Conservation (phyloP, 2,113 vertebrate species). For the Eira barbara region DNA sequence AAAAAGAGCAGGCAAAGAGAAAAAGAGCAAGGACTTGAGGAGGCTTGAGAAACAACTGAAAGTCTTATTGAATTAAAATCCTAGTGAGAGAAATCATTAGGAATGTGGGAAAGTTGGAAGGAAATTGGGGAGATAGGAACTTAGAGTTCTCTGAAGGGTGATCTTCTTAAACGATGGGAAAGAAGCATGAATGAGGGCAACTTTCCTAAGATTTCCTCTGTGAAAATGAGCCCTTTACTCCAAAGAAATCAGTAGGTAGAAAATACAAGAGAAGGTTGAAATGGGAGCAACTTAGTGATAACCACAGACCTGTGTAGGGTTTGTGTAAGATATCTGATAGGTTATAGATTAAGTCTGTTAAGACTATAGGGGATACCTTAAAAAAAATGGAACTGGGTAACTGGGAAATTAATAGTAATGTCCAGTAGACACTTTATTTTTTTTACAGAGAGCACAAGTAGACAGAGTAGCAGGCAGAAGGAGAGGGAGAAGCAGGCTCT, state of each 20-base stretch:
- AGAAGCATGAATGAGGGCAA: neutral
- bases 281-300: neutral
- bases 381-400: neutral
- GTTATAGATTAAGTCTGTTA: neutral
- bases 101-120: neutral
- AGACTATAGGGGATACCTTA: neutral
- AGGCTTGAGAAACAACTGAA: neutral
- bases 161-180: neutral
- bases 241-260: neutral
- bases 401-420: neutral
- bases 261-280: neutral
- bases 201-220: neutral
- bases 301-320: neutral
- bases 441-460: too few species aligned
- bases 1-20: neutral
- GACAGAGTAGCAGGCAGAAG: too few species aligned
- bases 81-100: neutral
- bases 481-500: too few species aligned
- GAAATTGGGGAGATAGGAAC: neutral
- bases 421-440: neutral
- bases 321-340: neutral
- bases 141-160: neutral
- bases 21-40: neutral
- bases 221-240: neutral
- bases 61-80: neutral